Base-by-base conservation (phyloP, 2,888 invertebrate species). In the Nomada fucata region DNA sequence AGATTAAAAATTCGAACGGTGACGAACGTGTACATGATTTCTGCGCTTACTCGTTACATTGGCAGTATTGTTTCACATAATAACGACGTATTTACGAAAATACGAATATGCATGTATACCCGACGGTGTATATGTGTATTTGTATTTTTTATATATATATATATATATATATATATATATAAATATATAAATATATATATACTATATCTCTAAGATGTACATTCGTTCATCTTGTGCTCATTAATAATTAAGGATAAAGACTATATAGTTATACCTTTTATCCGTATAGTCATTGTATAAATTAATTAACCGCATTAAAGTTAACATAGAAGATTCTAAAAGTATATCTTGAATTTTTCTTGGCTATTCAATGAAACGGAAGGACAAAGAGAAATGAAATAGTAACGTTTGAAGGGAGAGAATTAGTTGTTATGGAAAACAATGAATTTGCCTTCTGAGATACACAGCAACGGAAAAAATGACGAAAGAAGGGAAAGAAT, bases 221-320 rank as follows among this genome's bases (percentile, higher is more conserved):
- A 90, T 90, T 87, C 91, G 88, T 89, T 91, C 89, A 90, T 91
- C 89, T 92, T 89, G 89, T 90, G 92, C 92, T 93, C 92, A 92
- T 92, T 91, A 90, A 89, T 88, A 84, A 83, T 89, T 91, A 92
- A 92, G 91, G 79, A 76, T 85, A 74, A 83, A 87, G 80, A 87
- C 77, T 85, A 79, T 76, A 82, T 80, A 76, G 76, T 50, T 79
- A 69, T 68, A 76, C 68, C 63, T 79, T 67, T 87, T 86, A 86
- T 83, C 67, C 71, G 36, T 81, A 85, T 79, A 86, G 80, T 87
- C 78, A 79, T 76, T 86, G 78, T 87, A 86, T 85, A 88, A 85
- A 83, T 52, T 71, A 80, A 83, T 76, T 84, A 87, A 83, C 84
- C 72, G 85, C 76, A 83, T 83, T 83, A 78, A 85, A 78, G 53